Evolutionary conservation across 2,113 vertebrate genomes (phyloP).

Genomic region (Aldabrachelys gigantea): DNA sequence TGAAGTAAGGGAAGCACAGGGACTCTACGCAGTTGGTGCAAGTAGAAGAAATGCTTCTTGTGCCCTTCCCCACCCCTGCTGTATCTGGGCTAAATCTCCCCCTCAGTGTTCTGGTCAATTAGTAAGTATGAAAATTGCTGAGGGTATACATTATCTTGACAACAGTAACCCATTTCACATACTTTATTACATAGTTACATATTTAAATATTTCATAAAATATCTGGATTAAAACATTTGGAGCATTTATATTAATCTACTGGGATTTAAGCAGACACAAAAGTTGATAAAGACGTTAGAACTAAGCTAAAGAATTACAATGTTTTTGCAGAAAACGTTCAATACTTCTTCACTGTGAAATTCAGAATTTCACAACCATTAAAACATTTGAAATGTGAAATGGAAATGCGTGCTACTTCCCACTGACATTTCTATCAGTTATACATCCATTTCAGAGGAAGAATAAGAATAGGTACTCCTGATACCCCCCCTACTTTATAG

Average conservation of each 20-base stretch:
- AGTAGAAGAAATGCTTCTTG: neutral
- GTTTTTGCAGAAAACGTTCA: neutral
- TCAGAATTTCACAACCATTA: neutral
- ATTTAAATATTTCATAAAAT: neutral
- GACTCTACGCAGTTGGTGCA: neutral
- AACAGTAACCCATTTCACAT: neutral
- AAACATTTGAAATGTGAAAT: neutral
- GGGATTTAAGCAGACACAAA: neutral
- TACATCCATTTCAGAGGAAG: neutral
- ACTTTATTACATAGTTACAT: no score
- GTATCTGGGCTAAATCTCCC: neutral
- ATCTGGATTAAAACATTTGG: neutral
- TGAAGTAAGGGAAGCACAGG: neutral
- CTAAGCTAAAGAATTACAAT: neutral
- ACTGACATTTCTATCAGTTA: no score
- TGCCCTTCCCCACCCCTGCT: neutral
- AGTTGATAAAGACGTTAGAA: neutral
- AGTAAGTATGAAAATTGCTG: neutral
- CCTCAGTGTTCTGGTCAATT: neutral
- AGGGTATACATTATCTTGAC: neutral
- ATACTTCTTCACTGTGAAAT: neutral
- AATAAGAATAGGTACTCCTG: neutral
- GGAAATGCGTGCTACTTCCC: no score
- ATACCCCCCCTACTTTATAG: neutral
- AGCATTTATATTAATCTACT: neutral